Percentiles rank a stretch among this genome's conserved stretches.
Conservation (phyloP, 2,113 vertebrate species). For the Corapipo altera region DNA sequence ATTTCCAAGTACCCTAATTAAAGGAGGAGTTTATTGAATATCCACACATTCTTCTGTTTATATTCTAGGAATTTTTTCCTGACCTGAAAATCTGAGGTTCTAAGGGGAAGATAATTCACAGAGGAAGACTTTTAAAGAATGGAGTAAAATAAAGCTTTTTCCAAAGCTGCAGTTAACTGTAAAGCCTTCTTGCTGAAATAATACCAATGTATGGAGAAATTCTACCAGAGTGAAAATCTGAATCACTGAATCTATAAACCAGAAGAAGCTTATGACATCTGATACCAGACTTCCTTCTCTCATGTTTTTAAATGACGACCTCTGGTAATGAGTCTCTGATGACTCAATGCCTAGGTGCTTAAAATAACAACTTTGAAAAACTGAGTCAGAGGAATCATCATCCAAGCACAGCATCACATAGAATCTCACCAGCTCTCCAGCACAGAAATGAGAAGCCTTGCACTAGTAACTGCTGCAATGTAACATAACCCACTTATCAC, state of each 20-base stretch:
- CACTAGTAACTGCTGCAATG: neutral
- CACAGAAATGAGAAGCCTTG: neutral
- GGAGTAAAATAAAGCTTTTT: neutral
- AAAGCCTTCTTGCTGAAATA: neutral
- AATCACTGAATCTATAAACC: neutral
- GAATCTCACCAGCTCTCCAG: neutral
- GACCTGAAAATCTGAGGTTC: neutral
- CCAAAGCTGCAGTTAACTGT: neutral
- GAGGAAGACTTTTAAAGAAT: neutral
- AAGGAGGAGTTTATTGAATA: neutral
- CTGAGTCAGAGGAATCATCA: constrained; percentile 58
- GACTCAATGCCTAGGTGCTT: constrained; percentile 49
- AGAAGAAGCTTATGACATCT: neutral
- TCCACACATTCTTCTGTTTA: neutral
- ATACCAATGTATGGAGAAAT: neutral
- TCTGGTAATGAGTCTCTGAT: constrained; percentile 15
- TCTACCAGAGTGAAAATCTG: neutral
- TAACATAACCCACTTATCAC: neutral
- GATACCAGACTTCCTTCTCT: constrained; percentile 17
- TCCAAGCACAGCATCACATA: neutral
- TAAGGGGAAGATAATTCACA: neutral
- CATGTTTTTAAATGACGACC: constrained; percentile 25
- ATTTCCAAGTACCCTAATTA: neutral
- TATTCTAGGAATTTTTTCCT: neutral
- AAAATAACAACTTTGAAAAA: constrained; percentile 68